These are phyloP conservation scores for Rhabdophis nuchalis DNA, from an alignment of 2,797 vertebrate genomes.

Conservation along the genomic window DNA sequence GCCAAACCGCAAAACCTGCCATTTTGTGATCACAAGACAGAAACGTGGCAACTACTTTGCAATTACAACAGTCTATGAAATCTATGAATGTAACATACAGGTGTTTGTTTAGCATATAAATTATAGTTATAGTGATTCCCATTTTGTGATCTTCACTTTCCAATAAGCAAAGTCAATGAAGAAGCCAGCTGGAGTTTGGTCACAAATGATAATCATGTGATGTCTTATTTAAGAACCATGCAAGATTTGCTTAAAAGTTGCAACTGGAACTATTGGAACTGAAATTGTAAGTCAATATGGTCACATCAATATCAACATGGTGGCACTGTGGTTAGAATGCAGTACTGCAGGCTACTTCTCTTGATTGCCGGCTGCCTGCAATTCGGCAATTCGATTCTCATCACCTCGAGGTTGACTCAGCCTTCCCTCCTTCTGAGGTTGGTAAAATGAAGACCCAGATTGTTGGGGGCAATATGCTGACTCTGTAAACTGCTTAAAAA, in stretches of 20 bases:
- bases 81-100: background rate
- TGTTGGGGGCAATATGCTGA: too few species aligned
- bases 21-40: background rate
- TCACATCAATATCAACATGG: background rate
- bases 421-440: too few species aligned
- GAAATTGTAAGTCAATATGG: background rate
- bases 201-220: background rate
- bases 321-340: too few species aligned
- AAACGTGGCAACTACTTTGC: background rate
- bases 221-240: background rate
- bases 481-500: too few species aligned
- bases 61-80: background rate
- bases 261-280: background rate
- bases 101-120: background rate
- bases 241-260: background rate
- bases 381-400: too few species aligned
- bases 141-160: background rate
- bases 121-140: background rate
- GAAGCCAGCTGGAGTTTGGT: background rate
- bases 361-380: too few species aligned
- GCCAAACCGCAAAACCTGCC: too few species aligned
- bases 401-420: too few species aligned
- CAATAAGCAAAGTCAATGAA: background rate
- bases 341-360: too few species aligned
- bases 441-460: too few species aligned